Conservation (phyloP, 2,888 invertebrate genomes). For the Nipponacmea schrenckii region DNA sequence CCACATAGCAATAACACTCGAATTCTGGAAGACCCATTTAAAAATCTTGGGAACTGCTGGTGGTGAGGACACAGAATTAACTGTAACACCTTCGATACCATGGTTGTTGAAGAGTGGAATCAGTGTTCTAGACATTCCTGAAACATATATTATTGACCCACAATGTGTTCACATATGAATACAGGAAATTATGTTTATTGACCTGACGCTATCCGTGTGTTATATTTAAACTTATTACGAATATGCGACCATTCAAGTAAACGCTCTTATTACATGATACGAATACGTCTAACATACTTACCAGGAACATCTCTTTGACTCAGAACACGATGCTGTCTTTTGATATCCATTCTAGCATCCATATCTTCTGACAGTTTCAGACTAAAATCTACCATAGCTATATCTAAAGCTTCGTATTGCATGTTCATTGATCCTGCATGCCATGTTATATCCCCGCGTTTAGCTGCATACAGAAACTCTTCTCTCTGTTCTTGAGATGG, state of each 20-base stretch:
- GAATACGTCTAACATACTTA: conserved; percentile 17
- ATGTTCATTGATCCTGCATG: conserved; percentile 66
- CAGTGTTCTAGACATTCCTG: conserved; percentile 53
- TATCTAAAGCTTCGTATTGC: conserved; percentile 57
- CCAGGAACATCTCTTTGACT: conserved; percentile 65
- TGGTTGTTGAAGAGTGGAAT: conserved; percentile 47
- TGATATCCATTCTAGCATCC: conserved; percentile 52
- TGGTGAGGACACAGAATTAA: conserved; percentile 52
- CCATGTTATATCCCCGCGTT: conserved; percentile 57
- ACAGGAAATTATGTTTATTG: too few species aligned
- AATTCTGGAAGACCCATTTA: conserved; percentile 47
- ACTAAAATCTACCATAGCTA: conserved; percentile 46
- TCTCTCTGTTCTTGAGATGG: conserved; percentile 42
- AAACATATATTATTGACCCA: conserved; percentile 13
- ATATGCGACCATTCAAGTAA: too few species aligned
- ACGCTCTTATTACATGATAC: too few species aligned
- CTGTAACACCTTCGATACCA: conserved; percentile 51
- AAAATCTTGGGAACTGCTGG: conserved; percentile 57
- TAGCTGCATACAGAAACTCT: conserved; percentile 45
- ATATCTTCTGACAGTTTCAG: conserved; percentile 53
- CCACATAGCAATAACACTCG: conserved; percentile 52
- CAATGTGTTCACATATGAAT: too few species aligned
- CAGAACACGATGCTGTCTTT: conserved; percentile 46
- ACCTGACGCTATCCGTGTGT: too few species aligned
- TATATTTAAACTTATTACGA: too few species aligned